Evolutionary conservation across 2,797 vertebrate genomes (phyloP).

Genomic region (Cuculus canorus): DNA sequence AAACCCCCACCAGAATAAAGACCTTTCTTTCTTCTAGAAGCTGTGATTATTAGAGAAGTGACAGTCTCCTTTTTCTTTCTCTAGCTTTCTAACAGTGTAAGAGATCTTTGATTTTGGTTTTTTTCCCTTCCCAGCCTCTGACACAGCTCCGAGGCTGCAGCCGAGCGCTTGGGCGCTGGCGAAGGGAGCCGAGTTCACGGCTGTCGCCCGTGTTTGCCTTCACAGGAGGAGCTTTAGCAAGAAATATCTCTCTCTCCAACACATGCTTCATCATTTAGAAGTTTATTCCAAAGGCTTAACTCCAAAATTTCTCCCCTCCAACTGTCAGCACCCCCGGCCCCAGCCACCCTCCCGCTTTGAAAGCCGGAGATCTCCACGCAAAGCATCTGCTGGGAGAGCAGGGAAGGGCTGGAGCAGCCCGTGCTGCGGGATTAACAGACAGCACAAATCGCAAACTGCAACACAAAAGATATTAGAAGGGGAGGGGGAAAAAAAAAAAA

Average conservation of each 20-base stretch:
- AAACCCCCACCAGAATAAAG: background rate
- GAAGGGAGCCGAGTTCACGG: background rate
- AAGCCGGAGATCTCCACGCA: background rate
- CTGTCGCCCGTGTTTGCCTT: background rate
- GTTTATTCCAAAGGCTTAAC: background rate
- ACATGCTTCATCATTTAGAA: background rate
- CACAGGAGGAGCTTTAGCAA: background rate
- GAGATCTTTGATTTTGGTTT: background rate
- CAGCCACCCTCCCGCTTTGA: background rate
- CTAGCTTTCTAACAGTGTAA: background rate
- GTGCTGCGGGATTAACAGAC: background rate
- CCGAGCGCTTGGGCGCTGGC: background rate
- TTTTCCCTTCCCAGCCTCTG: background rate
- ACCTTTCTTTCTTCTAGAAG: background rate
- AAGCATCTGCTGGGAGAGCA: background rate
- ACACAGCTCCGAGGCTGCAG: background rate
- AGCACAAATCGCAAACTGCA: background rate
- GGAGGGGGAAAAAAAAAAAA: fast-evolving
- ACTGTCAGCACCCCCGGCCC: background rate
- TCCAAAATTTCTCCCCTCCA: background rate
- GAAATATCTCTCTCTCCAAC: background rate
- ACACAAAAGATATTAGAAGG: background rate
- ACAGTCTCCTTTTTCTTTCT: too few relatives aligned
- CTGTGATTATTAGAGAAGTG: background rate
- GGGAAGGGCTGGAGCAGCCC: background rate